These are phyloP conservation scores for Anastatus disparis DNA, from an alignment of 1,140 invertebrate genomes.

Conservation along the genomic window DNA sequence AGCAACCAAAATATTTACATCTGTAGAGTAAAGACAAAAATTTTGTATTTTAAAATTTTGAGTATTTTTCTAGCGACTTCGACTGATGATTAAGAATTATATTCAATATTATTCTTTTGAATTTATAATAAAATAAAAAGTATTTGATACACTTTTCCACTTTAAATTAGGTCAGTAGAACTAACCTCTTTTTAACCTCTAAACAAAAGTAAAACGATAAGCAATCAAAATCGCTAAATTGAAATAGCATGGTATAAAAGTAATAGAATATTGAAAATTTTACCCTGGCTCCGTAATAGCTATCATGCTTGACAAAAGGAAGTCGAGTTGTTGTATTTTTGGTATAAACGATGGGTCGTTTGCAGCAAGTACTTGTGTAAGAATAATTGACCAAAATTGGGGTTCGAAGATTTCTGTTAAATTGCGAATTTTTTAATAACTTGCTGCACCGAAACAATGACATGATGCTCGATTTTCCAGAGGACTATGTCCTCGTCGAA, in stretches of 20 bases:
- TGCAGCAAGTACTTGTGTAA: neutral
- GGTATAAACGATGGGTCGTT: neutral
- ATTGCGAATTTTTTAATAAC: neutral
- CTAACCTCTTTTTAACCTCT: conserved; percentile 23
- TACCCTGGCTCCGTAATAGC: conserved; percentile 2
- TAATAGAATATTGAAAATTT: neutral
- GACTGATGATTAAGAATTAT: neutral
- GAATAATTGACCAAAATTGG: neutral
- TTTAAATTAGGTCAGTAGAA: neutral
- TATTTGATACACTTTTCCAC: neutral
- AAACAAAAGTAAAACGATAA: neutral
- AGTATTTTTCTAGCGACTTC: conserved; percentile 8
- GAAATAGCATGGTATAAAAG: neutral
- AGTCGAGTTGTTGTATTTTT: conserved; percentile 1
- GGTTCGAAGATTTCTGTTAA: neutral
- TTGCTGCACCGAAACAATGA: conserved; percentile 20
- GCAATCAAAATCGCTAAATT: conserved; percentile 17
- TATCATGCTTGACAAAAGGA: neutral
- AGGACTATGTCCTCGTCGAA: neutral
- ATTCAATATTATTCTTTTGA: no score
- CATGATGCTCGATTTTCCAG: conserved; percentile 6
- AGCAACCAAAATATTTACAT: conserved; percentile 47
- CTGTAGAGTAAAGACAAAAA: conserved; percentile 48
- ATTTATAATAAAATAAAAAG: neutral
- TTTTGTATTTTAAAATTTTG: conserved; percentile 29